phyloP scores from a whole-genome alignment of 2,797 vertebrate species.

The Rhabdomys pumilio region DNA sequence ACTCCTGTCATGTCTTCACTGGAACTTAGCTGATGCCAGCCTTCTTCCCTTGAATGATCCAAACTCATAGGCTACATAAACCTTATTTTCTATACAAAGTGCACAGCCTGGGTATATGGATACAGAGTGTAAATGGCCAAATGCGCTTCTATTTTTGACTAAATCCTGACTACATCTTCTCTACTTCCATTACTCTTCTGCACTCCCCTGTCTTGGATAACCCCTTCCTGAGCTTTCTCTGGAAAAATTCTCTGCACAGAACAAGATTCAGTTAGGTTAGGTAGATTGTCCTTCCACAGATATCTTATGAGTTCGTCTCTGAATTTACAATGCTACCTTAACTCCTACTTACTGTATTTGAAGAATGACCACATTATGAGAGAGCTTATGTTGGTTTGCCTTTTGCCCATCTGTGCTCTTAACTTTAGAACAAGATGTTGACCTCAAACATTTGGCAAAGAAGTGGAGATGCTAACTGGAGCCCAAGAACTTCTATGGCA shows the following conservation, averaged over 20 bases:
- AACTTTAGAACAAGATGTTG: not conserved
- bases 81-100: not conserved
- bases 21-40: not conserved
- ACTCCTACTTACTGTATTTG: too few relatives aligned
- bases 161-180: not conserved
- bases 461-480: not conserved
- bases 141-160: not conserved
- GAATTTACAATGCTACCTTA: not conserved
- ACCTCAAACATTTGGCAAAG: not conserved
- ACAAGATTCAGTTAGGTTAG: not conserved
- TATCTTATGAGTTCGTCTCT: not conserved
- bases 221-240: not conserved
- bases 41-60: not conserved
- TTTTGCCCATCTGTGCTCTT: rapidly evolving
- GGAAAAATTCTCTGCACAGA: not conserved
- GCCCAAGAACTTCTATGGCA: not conserved
- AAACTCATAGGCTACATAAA: not conserved
- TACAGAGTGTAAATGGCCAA: not conserved
- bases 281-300: too few relatives aligned
- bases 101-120: not conserved
- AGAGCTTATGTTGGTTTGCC: not conserved
- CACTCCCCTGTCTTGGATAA: rapidly evolving
- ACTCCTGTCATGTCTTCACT: not conserved
- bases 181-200: too few relatives aligned
- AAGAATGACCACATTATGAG: not conserved